Evolutionary conservation across 2,113 vertebrate species (phyloP).

Genomic region (Apteryx mantelli): DNA sequence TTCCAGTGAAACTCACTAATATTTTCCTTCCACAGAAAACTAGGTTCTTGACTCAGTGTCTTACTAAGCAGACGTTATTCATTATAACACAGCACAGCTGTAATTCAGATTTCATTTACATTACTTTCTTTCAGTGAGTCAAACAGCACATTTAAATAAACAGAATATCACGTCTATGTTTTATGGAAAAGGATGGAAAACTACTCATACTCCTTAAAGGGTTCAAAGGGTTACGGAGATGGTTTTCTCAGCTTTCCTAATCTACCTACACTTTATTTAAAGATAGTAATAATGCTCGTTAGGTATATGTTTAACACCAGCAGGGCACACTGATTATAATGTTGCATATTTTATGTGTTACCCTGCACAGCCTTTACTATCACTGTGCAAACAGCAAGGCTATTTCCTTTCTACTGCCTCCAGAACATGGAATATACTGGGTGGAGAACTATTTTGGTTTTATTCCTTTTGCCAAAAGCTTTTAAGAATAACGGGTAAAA

Average conservation of each 20-base stretch:
- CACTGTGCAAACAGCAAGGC: not conserved
- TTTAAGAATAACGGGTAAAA: not conserved
- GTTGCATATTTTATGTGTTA: not conserved
- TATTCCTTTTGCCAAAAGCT: not conserved
- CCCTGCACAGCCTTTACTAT: not conserved
- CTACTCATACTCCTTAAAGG: not conserved
- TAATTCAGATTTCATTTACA: conserved; percentile 72
- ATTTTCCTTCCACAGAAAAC: conserved; percentile 75
- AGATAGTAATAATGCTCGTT: not conserved
- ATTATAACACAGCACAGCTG: conserved; percentile 77
- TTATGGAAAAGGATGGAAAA: conserved; percentile 17
- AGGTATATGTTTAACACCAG: not conserved
- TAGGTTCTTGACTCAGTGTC: conserved; percentile 74
- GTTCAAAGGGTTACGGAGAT: not conserved
- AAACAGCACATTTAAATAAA: conserved; percentile 24
- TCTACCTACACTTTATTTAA: not conserved
- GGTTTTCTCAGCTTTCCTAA: not conserved
- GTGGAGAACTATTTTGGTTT: not conserved
- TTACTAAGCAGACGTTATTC: conserved; percentile 77
- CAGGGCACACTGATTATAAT: not conserved
- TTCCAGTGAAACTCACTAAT: conserved; percentile 75
- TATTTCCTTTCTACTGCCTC: not conserved
- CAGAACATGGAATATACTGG: not conserved
- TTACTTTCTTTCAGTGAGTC: conserved; percentile 60
- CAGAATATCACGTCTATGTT: not conserved